These are phyloP conservation scores for Manduca sexta DNA, from an alignment of 1,140 invertebrate species.

Conservation along the genomic window DNA sequence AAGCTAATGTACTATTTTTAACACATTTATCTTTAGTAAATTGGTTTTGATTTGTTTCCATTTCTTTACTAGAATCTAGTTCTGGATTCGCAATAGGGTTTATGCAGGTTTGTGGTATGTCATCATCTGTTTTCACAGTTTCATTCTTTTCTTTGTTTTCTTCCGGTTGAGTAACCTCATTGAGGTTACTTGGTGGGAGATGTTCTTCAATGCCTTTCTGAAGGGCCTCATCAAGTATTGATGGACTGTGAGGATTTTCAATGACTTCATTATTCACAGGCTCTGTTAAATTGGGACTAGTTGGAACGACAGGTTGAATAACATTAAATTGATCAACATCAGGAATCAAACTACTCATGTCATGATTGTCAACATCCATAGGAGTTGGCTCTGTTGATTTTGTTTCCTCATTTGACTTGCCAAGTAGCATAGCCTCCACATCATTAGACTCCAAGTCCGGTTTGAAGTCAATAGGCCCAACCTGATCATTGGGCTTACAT, in stretches of 20 bases:
- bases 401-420: slow-evolving; percentile 28
- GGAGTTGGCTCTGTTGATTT: slow-evolving; percentile 29
- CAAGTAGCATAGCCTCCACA: slow-evolving; percentile 66
- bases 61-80: too few species aligned
- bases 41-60: slow-evolving; percentile 12
- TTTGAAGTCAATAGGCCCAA: slow-evolving; percentile 38
- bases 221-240: slow-evolving; percentile 57
- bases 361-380: slow-evolving; percentile 52
- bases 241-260: slow-evolving; percentile 53
- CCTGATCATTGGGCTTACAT: slow-evolving; percentile 36
- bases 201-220: slow-evolving; percentile 58
- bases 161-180: slow-evolving; percentile 6
- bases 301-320: slow-evolving; percentile 14
- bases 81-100: too few species aligned
- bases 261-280: slow-evolving; percentile 14
- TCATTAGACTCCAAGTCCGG: slow-evolving; percentile 54
- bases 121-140: slow-evolving; percentile 6
- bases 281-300: slow-evolving; percentile 7
- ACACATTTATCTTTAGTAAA: slow-evolving; percentile 16
- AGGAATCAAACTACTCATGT: slow-evolving; percentile 46
- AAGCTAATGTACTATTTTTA: slow-evolving; percentile 6
- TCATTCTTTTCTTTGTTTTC: slow-evolving; percentile 9
- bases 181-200: slow-evolving; percentile 19
- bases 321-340: slow-evolving; percentile 41
- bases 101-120: too few species aligned